Evolutionary conservation across 2,113 vertebrate genomes (phyloP).

Genomic region (Martes martes): DNA sequence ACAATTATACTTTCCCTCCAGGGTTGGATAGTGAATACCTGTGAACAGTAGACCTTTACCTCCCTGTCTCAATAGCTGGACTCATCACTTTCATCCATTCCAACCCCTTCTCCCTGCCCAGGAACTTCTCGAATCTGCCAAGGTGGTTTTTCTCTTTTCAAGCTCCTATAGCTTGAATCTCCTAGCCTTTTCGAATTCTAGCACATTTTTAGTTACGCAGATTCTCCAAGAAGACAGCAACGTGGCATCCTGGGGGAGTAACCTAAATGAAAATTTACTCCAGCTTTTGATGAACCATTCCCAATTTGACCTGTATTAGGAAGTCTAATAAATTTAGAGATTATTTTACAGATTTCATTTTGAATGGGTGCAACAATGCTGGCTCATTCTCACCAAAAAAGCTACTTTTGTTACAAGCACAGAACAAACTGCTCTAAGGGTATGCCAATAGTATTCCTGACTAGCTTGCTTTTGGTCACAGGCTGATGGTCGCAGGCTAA

Average conservation of each 20-base stretch:
- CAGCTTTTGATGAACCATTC: background rate
- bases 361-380: background rate
- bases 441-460: background rate
- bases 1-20: background rate
- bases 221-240: background rate
- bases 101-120: background rate
- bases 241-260: background rate
- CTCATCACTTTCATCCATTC: background rate
- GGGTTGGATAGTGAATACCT: background rate
- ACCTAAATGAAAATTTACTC: background rate
- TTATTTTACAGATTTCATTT: background rate
- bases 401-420: background rate
- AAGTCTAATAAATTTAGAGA: background rate
- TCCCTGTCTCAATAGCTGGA: background rate
- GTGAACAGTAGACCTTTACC: background rate
- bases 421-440: background rate
- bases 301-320: background rate
- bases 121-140: background rate
- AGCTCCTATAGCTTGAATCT: background rate
- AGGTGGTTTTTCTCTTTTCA: background rate
- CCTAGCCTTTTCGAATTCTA: background rate
- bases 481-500: background rate
- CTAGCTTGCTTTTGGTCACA: background rate
- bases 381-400: background rate
- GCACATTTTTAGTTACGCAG: background rate